A percentile compares a stretch with the other conserved stretches of the same genome.
Conservation (phyloP, 64 coral and sea anemone genomes). For the Stichodactyla helianthus region DNA sequence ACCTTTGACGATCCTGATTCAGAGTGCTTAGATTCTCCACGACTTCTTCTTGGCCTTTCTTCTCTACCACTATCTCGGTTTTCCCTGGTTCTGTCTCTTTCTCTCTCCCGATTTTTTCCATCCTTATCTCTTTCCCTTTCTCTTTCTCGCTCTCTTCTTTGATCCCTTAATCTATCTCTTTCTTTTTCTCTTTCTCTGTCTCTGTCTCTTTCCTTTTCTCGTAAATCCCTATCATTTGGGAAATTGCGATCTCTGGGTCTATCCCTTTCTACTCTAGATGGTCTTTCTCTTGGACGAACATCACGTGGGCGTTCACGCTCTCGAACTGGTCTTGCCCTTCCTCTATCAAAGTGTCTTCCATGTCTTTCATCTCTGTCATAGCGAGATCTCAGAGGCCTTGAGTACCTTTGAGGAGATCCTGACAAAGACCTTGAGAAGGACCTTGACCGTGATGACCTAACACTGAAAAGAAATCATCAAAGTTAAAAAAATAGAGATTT, state of each 20-base stretch:
- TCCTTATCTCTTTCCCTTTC: conserved; percentile 40
- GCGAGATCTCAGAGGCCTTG: conserved; percentile 34
- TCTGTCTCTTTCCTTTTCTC: conserved; percentile 48
- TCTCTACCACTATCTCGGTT: conserved; percentile 27
- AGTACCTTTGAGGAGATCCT: conserved; percentile 64
- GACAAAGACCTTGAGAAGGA: conserved; percentile 90
- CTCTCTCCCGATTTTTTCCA: conserved; percentile 14
- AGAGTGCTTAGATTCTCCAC: conserved; percentile 66
- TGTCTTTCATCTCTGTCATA: conserved; percentile 15
- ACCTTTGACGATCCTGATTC: conserved; percentile 79
- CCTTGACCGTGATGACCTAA: conserved; percentile 80
- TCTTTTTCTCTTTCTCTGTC: conserved; percentile 63
- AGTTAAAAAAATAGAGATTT: too few species aligned
- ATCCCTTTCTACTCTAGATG: conserved; percentile 20
- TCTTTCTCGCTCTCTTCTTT: conserved; percentile 36
- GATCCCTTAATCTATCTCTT: background rate
- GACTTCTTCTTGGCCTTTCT: conserved; percentile 53
- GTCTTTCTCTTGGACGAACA: conserved; percentile 15
- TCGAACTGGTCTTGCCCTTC: conserved; percentile 45
- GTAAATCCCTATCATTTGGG: conserved; percentile 41
- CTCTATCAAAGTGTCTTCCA: conserved; percentile 43
- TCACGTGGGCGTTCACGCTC: conserved; percentile 24
- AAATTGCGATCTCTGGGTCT: conserved; percentile 49
- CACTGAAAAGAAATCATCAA: conserved; percentile 3
- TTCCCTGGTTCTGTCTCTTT: conserved; percentile 29